These are phyloP conservation scores for Neopipo cinnamomea DNA, from an alignment of 2,113 vertebrate genomes.

Conservation along the genomic window DNA sequence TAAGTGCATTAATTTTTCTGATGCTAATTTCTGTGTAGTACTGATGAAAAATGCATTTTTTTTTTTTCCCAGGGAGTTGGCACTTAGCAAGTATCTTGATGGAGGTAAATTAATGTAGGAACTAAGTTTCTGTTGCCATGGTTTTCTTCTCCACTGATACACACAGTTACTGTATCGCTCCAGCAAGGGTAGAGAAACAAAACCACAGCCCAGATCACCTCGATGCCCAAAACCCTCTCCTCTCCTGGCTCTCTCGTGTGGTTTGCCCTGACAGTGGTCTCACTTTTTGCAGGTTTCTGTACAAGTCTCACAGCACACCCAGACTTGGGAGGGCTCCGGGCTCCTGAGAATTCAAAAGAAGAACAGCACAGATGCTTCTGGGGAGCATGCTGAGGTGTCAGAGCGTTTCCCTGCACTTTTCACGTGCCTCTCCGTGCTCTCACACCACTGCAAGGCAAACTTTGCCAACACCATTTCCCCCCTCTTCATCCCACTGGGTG, in stretches of 20 bases:
- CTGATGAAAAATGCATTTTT: slow-evolving; percentile 64
- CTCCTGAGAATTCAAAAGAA: background rate
- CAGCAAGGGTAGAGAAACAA: background rate
- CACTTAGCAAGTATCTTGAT: slow-evolving; percentile 24
- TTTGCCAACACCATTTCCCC: background rate
- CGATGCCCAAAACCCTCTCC: background rate
- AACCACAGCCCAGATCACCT: background rate
- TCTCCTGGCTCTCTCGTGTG: background rate
- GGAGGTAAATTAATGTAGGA: slow-evolving; percentile 21
- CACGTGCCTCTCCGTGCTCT: rapidly evolving
- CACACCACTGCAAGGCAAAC: background rate
- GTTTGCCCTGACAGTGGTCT: background rate
- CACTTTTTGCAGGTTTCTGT: background rate
- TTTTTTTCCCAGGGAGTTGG: slow-evolving; percentile 46
- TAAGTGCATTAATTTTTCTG: slow-evolving; percentile 67
- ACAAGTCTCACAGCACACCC: background rate
- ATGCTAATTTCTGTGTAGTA: slow-evolving; percentile 63
- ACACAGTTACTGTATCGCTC: background rate
- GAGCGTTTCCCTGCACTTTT: background rate
- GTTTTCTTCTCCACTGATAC: slow-evolving; percentile 10
- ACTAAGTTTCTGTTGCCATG: slow-evolving; percentile 54
- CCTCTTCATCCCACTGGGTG: rapidly evolving
- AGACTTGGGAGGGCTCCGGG: rapidly evolving
- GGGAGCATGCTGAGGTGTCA: rapidly evolving
- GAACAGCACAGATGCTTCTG: background rate